phyloP scores from a whole-genome alignment of 2,113 vertebrate genomes.

The Daphoenositta chrysoptera region DNA sequence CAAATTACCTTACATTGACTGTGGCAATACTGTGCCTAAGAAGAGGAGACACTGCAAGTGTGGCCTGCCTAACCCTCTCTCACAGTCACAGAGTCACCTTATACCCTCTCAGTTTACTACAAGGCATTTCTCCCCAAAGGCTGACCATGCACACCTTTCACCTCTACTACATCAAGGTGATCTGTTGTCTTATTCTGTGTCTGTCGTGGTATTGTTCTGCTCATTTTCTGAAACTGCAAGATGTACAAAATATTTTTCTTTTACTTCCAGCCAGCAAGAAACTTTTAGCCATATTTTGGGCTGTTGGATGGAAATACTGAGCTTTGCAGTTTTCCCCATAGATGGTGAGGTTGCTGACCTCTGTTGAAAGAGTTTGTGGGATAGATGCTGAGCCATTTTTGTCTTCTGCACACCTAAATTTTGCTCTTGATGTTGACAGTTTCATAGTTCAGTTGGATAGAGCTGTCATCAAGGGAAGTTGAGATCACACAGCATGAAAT shows the following conservation, averaged over 20 bases:
- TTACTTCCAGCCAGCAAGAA: neutral
- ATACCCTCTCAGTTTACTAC: neutral
- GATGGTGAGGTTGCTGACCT: conserved; percentile 26
- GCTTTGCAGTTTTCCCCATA: neutral
- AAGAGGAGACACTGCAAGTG: neutral
- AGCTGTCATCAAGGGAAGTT: conserved; percentile 50
- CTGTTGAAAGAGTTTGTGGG: conserved; percentile 17
- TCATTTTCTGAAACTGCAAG: neutral
- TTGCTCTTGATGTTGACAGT: conserved; percentile 46
- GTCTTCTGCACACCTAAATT: conserved; percentile 46
- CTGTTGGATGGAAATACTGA: neutral
- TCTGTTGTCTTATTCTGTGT: neutral
- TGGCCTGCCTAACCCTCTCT: neutral
- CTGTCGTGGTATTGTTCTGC: neutral
- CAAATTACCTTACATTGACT: neutral
- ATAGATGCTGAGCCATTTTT: conserved; percentile 27
- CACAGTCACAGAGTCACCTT: neutral
- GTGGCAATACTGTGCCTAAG: neutral
- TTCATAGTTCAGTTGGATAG: conserved; percentile 52
- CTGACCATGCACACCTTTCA: neutral
- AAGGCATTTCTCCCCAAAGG: neutral
- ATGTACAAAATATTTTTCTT: neutral
- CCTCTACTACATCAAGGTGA: neutral
- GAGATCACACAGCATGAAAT: conserved; percentile 40
- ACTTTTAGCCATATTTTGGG: neutral